Evolutionary conservation across 2,113 vertebrate species (phyloP), one percentile per base, ranked within the genome.

Genomic region (Anarhynchus alexandrinus): DNA sequence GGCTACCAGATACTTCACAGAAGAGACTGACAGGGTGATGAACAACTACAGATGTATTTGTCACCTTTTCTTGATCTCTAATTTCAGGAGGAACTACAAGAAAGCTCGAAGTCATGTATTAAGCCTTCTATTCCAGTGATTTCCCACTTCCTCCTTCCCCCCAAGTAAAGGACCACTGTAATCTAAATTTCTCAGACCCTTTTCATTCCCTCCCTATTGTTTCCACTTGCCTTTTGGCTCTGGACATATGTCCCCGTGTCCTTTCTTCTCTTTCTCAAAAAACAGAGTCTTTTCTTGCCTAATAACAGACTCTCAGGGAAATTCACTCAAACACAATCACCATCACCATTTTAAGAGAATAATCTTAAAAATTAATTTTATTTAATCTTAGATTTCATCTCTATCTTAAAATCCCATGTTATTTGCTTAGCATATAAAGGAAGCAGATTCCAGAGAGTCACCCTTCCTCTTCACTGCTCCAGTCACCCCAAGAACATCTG

Each of bases 1-100:
- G 99, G 64, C 97, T 98, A 87, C 99, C 99, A 89, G 98, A 98
- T 72, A 98, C 98, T 88, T 99, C 99, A 98, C 99, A 99, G 70
- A 98, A 84, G 93, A 99, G 98, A 95, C 65, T 99, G 92, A 98
- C 94, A 42, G 98, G 97, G 76, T 99, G 99, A 92, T 98, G 98
- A 91, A 99, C 82, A 55, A 99, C 97, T 80, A 99, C 98, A 0
- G 99, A 99, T 72, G 98, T 79, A 38, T 99, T 99, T 61, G 97
- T 96, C 23, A 98, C 85, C 13, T 96, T 97, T 67, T 98, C 98
- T 74, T 97, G 95, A 84, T 99, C 98, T 94, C 92, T 98, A 59
- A 99, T 98, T 93, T 98, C 98, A 93, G 99, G 99, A 87, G 99
- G 99, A 90, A 99, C 99, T 99, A 97, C 27, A 97, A 93, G 71